Evolutionary conservation across 1,140 invertebrate species (phyloP), one percentile per base, ranked within the genome.

Genomic region (Lanistes nyassanus): DNA sequence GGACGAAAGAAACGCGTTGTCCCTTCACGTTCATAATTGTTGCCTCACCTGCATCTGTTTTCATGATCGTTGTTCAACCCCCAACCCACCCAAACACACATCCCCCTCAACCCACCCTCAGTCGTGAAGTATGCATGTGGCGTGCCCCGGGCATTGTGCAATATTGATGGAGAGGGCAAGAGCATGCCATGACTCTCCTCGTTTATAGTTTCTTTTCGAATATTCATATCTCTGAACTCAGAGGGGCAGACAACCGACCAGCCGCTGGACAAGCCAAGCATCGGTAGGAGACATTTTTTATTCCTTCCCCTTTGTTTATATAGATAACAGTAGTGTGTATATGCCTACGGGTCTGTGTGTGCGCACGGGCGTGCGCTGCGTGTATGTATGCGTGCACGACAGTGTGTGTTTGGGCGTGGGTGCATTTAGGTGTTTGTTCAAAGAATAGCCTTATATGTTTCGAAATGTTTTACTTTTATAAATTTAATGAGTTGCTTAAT

Each of bases 191-290:
- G 58, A 60, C 73, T 36, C 58, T 56, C 71, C 66, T 81, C 64
- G 79, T 71, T 82, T 78, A 82, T 93, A 94, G 93, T 94, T 91
- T 93, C 92, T 92, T 92, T 93, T 92, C 93, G 92, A 92, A 92
- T 94, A 91, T 94, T 94, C 92, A 92, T 93, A 91, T 94, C 92
- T 91, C 92, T 94, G 91, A 93, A 93, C 90, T 91, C 93, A 93
- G 93, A 92, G 88, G 92, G 91, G 85, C 87, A 82, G 6, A 62
- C 76, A 23, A 76, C 78, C 21, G 58, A 71, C 55, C 36, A 58
- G 39, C 60, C 76, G 29, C 51, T 16, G 21, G 79, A 80, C n/a
- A 51, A 65, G 55, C 65, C 68, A 21, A 68, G 69, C 51, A 26
- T 47, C 65, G 70, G 70, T 72, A 72, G 55, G 70, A 55, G n/a